Base-by-base conservation (phyloP, 37 sponge, comb jelly and placozoan species). In the Ephydatia muelleri region DNA sequence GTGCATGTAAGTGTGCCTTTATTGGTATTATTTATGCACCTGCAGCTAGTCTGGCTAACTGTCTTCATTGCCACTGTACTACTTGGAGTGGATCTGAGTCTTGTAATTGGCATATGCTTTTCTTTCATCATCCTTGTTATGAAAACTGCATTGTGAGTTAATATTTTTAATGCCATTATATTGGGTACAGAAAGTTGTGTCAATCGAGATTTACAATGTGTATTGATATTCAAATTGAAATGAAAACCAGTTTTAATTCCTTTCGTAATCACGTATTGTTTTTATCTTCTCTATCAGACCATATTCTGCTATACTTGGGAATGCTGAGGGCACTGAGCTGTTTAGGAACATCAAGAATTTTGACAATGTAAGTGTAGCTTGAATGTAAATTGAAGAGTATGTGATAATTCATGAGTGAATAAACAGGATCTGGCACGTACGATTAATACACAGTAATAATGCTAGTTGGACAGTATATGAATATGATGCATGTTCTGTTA, bases 1-100 rank as follows among this genome's bases (percentile, higher is more conserved):
- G 57, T 57, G 16, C 57, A 57, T 11, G 57, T 16, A 14, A 57
- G 4, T 38, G n/a, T 31, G 13, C 27, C 25, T 79, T 33, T 79
- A 31, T 79, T 27, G 64, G 35, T 32, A 5, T 70, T 68, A 38
- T 81, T 6, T 38, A 13, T 35, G 57, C 71, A 34, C 74, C 2
- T 69, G 28, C 68, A 92, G 92, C 30, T 79, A 33, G 83, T 84
- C 35, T 92, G 93, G 93, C n/a, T 92, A 32, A 84, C 85, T 6
- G 80, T 83, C 27, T 92, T 92, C 68, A 25, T 79, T 25, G 80
- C 86, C 0, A 89, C 89, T 47, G 74, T 85, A 22, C 78, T 92
- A 35, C 86, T 92, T 6, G 93, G 93, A 14, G 79, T 84, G 38
- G 93, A 92, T 57, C n/a, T 88, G 30, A 89, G 93, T 48, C 85